Base-by-base conservation (phyloP, 2,113 vertebrate species). In the Cyprinodon tularosa region DNA sequence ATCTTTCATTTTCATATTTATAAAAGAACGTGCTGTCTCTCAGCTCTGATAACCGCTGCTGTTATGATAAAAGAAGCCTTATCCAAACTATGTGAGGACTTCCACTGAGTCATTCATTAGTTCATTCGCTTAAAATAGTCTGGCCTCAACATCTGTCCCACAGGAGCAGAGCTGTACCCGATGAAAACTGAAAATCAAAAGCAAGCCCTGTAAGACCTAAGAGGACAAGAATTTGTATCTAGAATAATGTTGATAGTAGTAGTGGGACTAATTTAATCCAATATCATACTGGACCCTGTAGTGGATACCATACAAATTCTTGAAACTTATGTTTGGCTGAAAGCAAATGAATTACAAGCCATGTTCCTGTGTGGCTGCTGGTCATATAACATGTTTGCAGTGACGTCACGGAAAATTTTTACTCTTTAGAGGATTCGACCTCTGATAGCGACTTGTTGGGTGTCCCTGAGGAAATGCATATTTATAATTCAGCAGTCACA, bases 21-120 rank as follows among this genome's bases (percentile, higher is more conserved):
- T 29, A 78, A 63, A 71, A 66, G n/a, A 66, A 81, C 39, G 73
- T 83, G 77, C 78, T 76, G 47, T 15, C 78, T 77, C 44, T 66
- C 39, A 29, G 11, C 47, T 84, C 86, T 73, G 75, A 91, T 90
- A 87, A 81, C 60, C 62, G 80, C 72, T 37, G 68, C 74, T 87
- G 81, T 76, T 63, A 68, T 89, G 74, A 84, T 86, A 76, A 87
- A 87, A 62, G 45, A 70, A 76, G 72, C 62, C 84, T 75, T 84
- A 81, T 88, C 75, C 20, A 40, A 88, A 91, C 84, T 90, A 78
- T 79, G 81, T 38, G 50, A 83, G 4, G 62, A 63, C 57, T 76
- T 84, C 63, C 63, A 86, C 67, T 88, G 77, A 87, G 71, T 90
- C 84, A 89, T 82, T n/a, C 40, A 81, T 86, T 79, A 84, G 73